phyloP scores from a whole-genome alignment of 2,797 vertebrate genomes.

The Clarias laeviceps region DNA sequence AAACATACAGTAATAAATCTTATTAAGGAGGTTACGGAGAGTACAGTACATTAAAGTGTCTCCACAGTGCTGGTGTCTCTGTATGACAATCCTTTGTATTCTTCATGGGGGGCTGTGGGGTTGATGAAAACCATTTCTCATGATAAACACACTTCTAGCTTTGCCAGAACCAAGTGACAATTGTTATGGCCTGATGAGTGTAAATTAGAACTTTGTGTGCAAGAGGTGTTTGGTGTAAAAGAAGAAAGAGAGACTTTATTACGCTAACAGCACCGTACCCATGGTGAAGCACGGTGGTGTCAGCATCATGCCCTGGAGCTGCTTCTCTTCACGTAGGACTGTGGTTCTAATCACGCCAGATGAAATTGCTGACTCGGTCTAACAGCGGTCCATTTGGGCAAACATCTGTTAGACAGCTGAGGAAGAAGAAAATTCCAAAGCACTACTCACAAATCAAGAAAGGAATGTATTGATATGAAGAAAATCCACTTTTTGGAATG shows the following conservation, averaged over 20 bases:
- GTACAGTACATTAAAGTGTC: neutral
- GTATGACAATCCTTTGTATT: neutral
- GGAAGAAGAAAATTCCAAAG: neutral
- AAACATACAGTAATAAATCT: neutral
- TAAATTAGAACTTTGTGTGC: too few relatives aligned
- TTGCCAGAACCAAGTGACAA: too few relatives aligned
- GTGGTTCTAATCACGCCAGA: too few relatives aligned
- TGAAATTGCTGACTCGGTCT: too few relatives aligned
- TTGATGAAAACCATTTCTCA: neutral
- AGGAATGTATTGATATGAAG: neutral
- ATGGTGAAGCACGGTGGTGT: neutral
- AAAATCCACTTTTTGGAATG: too few relatives aligned
- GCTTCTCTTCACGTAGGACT: neutral
- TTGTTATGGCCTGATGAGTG: too few relatives aligned
- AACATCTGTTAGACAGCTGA: neutral
- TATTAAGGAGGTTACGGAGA: neutral
- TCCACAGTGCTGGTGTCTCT: neutral
- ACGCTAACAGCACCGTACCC: too few relatives aligned
- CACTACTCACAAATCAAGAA: neutral
- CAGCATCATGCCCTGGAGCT: neutral
- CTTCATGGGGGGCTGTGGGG: neutral
- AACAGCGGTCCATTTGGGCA: neutral
- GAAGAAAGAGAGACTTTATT: too few relatives aligned
- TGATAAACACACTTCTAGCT: too few relatives aligned
- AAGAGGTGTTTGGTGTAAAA: too few relatives aligned